Evolutionary conservation across 2,113 vertebrate species (phyloP), one percentile per base, ranked within the genome.

Genomic region (Acrocephalus arundinaceus): DNA sequence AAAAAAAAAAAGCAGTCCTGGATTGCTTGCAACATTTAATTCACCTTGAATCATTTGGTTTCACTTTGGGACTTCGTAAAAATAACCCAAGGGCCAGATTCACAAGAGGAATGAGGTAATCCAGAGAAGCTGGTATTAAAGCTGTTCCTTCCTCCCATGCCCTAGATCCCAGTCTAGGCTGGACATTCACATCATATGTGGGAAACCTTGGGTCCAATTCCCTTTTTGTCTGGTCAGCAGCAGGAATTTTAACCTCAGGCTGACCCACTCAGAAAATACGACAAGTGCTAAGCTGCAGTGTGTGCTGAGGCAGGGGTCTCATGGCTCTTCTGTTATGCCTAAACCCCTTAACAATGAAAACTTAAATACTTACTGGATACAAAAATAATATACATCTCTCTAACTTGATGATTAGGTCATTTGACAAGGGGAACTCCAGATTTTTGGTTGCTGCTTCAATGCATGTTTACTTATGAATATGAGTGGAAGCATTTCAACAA

Each of bases 71-170:
- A 65, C 57, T 46, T 48, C 0, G 1, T 81, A 74, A 92, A 89
- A 63, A 95, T 72, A 80, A 17, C 59, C 35, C 30, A 90, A 81
- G 27, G 70, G 66, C 49, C 83, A 89, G 22, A 74, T 78, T 92
- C 91, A 79, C 55, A 75, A 79, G 66, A 89, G 74, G 37, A 91
- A 91, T 87, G 72, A 94, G 45, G 77, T 96, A 78, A 91, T 66
- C 15, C 7, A 28, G 70, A 91, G 61, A 84, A 89, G 28, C 11
- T 89, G 46, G 13, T 84, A 55, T 80, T 80, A 67, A 83, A 88
- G 27, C 21, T 81, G 15, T 72, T 95, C 46, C 31, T 96, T 41
- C 46, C 31, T 92, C 39, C 65, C 6, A 4, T 81, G 52, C 15
- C 48, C 41, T 67, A 65, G 33, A 78, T 93, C 19, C 52, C 24